These are phyloP conservation scores for Eilema depressum DNA, from an alignment of 2,888 invertebrate species.

Conservation along the genomic window DNA sequence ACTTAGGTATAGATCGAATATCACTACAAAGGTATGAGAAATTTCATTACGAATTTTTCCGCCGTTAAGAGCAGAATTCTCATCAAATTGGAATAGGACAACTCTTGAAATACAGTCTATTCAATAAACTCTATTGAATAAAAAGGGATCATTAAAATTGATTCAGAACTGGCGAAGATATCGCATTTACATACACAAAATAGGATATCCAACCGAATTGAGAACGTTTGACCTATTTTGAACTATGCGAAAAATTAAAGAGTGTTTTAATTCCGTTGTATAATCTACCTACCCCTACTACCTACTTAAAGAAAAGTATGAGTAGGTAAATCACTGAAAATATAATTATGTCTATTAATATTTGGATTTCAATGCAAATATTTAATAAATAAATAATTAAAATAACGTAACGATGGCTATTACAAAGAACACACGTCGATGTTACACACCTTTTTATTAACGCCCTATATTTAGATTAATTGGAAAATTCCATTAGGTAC, in stretches of 20 bases:
- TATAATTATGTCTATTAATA: not conserved
- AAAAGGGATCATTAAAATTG: slow-evolving; percentile 4
- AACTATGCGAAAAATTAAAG: not conserved
- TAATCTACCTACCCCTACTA: too few relatives aligned
- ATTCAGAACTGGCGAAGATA: not conserved
- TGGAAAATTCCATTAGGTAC: slow-evolving; percentile 28
- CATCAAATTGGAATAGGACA: slow-evolving; percentile 4
- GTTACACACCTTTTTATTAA: slow-evolving; percentile 16
- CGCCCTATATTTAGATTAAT: slow-evolving; percentile 31
- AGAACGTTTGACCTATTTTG: not conserved
- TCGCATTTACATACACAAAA: not conserved
- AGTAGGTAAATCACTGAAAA: not conserved
- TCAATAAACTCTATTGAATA: slow-evolving; percentile 1
- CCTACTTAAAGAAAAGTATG: too few relatives aligned
- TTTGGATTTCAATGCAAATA: not conserved
- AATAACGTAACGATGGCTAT: not conserved
- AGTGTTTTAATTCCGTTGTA: not conserved
- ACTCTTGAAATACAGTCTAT: slow-evolving; percentile 4
- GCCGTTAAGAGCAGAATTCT: not conserved
- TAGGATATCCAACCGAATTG: not conserved
- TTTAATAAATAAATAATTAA: not conserved
- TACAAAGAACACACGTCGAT: not conserved
- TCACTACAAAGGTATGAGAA: not conserved
- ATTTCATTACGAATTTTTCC: not conserved
- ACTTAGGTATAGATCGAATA: not conserved